Percentiles rank a stretch among this genome's conserved stretches.
These are phyloP conservation scores for Marcusenius ussheri DNA, from an alignment of 2,113 vertebrate species.

Conservation along the genomic window DNA sequence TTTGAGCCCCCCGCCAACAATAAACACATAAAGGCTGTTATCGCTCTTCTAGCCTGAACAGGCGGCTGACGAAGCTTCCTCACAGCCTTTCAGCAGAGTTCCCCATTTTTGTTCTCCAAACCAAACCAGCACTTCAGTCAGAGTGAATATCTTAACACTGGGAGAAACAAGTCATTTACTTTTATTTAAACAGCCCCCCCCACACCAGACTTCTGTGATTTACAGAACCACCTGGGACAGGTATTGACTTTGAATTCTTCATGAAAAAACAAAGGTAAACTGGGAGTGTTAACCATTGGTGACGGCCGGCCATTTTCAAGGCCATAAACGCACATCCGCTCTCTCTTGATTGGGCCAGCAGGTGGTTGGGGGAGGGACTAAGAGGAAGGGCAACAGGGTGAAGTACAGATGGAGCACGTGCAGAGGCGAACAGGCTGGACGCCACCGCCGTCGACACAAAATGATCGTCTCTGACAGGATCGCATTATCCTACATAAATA, in stretches of 20 bases:
- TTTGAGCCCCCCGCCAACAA: not conserved
- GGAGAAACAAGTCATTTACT: not conserved
- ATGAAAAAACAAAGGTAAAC: not conserved
- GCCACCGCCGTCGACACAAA: slow-evolving; percentile 31
- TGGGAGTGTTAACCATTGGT: not conserved
- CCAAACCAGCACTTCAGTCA: not conserved
- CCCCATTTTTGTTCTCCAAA: not conserved
- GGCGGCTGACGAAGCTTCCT: not conserved
- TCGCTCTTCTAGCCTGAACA: not conserved
- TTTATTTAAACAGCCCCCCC: not conserved
- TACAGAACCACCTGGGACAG: not conserved
- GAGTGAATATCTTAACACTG: not conserved
- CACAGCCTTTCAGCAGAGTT: not conserved
- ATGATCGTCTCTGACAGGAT: slow-evolving; percentile 51
- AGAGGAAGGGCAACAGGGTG: slow-evolving; percentile 8
- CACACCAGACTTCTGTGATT: not conserved
- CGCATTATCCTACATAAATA: slow-evolving; percentile 55
- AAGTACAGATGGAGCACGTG: slow-evolving; percentile 24
- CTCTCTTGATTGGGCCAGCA: not conserved
- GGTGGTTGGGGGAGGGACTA: not conserved
- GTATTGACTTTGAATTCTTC: not conserved
- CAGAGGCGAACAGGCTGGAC: slow-evolving; percentile 40
- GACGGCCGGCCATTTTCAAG: not conserved
- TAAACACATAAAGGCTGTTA: not conserved
- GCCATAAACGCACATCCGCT: not conserved